These are phyloP conservation scores for Ovis canadensis DNA, from an alignment of 2,113 vertebrate genomes.

Conservation along the genomic window DNA sequence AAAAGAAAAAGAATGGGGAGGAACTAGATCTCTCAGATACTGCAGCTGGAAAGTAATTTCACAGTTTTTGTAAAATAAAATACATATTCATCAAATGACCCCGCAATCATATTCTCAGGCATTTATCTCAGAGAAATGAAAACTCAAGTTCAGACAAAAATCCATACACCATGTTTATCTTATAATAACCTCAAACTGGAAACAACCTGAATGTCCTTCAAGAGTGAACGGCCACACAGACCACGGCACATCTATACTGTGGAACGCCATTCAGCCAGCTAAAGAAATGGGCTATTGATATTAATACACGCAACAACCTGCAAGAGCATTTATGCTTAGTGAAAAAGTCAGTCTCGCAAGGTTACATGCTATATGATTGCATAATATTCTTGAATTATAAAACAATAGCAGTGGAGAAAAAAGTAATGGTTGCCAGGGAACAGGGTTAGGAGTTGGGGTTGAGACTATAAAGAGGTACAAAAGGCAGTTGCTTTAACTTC, in stretches of 20 bases:
- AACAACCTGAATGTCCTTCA: background rate
- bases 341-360: background rate
- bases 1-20: background rate
- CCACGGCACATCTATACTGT: background rate
- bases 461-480: too few species aligned
- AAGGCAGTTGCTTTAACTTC: background rate
- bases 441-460: background rate
- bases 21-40: background rate
- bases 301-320: background rate
- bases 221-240: background rate
- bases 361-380: background rate
- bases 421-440: background rate
- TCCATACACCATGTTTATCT: background rate
- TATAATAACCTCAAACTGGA: background rate
- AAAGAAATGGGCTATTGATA: background rate
- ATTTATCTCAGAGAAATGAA: background rate
- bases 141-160: background rate
- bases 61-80: background rate
- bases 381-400: background rate
- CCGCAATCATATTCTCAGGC: background rate
- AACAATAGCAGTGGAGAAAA: background rate
- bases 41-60: background rate
- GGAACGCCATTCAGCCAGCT: too few species aligned
- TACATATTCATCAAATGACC: background rate
- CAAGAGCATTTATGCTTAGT: background rate